Percentiles rank a stretch among this genome's conserved stretches.
Evolutionary conservation across 2,113 vertebrate species (phyloP).

Genomic region (Acanthochromis polyacanthus): DNA sequence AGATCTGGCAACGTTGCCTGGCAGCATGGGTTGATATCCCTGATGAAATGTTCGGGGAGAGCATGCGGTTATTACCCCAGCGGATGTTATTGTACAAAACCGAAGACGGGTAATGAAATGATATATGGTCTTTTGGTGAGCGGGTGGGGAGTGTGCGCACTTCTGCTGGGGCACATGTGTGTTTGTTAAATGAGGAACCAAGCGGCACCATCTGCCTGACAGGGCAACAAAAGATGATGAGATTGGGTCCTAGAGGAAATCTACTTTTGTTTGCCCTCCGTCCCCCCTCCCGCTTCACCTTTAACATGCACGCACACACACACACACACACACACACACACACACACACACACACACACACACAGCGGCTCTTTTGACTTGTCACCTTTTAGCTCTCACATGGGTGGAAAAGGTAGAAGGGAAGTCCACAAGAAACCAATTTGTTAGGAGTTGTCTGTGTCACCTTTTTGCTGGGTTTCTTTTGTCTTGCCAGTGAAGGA

Average conservation of each 20-base stretch:
- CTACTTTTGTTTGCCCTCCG: conserved; percentile 78
- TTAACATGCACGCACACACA: conserved; percentile 39
- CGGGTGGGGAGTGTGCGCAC: conserved; percentile 36
- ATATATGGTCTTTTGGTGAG: conserved; percentile 77
- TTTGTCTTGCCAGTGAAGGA: conserved; percentile 56
- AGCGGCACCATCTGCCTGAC: conserved; percentile 77
- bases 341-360: conserved; percentile 39
- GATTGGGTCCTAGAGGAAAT: conserved; percentile 80
- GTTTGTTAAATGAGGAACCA: conserved; percentile 67
- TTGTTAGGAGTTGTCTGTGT: conserved; percentile 72
- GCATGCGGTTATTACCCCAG: conserved; percentile 72
- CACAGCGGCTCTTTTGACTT: conserved; percentile 48
- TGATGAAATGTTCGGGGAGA: conserved; percentile 76
- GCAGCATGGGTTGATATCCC: conserved; percentile 62
- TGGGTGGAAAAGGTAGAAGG: conserved; percentile 14
- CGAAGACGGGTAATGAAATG: conserved; percentile 77
- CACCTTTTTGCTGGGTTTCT: conserved; percentile 67
- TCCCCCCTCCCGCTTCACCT: conserved; percentile 43
- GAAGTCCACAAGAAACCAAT: conserved; percentile 74
- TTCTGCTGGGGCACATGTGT: conserved; percentile 37
- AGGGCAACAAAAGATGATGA: conserved; percentile 83
- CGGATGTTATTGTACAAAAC: conserved; percentile 80
- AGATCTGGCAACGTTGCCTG: conserved; percentile 57
- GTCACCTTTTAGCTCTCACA: conserved; percentile 47
- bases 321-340: conserved; percentile 34